Conservation (phyloP, 2,113 vertebrate species). For the Dolichotis patagonum region DNA sequence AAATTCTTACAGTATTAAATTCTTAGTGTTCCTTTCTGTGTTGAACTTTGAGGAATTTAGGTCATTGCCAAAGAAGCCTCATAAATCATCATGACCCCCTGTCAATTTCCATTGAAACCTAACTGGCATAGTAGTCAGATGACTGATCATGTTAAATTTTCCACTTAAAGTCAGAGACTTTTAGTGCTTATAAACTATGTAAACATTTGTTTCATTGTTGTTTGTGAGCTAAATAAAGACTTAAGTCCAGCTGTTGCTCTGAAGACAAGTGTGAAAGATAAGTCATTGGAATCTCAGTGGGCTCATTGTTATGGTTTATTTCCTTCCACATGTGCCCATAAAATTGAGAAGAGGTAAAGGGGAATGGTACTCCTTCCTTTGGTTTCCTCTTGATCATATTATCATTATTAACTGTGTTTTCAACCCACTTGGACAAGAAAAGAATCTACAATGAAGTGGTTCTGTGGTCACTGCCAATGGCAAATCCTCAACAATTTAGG, state of each 20-base stretch:
- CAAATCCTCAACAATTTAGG: neutral
- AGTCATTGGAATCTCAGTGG: neutral
- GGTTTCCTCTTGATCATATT: neutral
- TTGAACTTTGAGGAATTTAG: neutral
- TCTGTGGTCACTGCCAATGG: neutral
- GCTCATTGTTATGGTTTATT: neutral
- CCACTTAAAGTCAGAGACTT: constrained; percentile 8
- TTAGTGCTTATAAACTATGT: constrained; percentile 29
- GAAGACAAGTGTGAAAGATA: neutral
- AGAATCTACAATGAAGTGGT: neutral
- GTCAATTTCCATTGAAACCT: neutral
- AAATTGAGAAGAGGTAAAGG: neutral
- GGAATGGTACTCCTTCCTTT: neutral
- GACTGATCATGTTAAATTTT: constrained; percentile 36
- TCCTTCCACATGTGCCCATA: neutral
- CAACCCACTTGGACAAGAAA: neutral
- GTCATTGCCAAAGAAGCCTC: neutral
- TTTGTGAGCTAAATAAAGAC: neutral
- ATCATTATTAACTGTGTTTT: neutral
- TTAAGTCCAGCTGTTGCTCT: neutral
- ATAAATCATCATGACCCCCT: neutral
- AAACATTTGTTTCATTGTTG: constrained; percentile 6
- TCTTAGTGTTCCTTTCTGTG: neutral
- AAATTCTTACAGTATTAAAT: neutral
- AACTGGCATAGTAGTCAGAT: neutral